Evolutionary conservation across 2,113 vertebrate species (phyloP).

Genomic region (Myocastor coypus): DNA sequence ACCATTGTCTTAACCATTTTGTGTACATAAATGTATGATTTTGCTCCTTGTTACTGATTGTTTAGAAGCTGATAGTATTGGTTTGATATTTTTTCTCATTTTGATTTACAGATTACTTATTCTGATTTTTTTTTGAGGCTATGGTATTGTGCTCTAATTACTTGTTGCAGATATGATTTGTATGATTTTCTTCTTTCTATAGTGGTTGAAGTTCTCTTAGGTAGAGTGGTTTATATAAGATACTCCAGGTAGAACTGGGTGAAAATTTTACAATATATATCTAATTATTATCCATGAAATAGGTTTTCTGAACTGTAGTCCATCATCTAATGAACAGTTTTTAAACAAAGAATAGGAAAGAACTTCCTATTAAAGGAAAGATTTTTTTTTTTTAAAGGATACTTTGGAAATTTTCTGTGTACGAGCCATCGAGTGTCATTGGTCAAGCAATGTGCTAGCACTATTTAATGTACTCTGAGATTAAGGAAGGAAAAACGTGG

Average conservation of each 20-base stretch:
- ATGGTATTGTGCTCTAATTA: neutral
- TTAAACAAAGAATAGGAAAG: neutral
- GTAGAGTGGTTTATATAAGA: slow-evolving; percentile 5
- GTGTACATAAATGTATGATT: no score
- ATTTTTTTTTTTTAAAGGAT: neutral
- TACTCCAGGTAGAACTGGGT: neutral
- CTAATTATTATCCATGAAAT: neutral
- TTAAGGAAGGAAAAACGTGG: neutral
- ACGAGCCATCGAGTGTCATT: neutral
- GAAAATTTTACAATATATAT: neutral
- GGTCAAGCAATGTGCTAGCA: neutral
- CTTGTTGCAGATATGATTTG: neutral
- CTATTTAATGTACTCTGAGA: neutral
- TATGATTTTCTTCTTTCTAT: slow-evolving; percentile 33
- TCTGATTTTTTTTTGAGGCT: slow-evolving; percentile 22
- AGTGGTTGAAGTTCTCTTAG: neutral
- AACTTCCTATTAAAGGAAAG: neutral
- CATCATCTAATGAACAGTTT: slow-evolving; percentile 16
- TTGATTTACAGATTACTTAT: slow-evolving; percentile 42
- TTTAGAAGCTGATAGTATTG: neutral
- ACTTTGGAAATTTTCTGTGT: neutral
- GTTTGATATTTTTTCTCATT: neutral
- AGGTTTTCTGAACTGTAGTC: slow-evolving; percentile 2
- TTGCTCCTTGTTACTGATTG: neutral
- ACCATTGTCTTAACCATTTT: no score